Conservation (phyloP, 2,113 vertebrate genomes). For the Aldabrachelys gigantea region DNA sequence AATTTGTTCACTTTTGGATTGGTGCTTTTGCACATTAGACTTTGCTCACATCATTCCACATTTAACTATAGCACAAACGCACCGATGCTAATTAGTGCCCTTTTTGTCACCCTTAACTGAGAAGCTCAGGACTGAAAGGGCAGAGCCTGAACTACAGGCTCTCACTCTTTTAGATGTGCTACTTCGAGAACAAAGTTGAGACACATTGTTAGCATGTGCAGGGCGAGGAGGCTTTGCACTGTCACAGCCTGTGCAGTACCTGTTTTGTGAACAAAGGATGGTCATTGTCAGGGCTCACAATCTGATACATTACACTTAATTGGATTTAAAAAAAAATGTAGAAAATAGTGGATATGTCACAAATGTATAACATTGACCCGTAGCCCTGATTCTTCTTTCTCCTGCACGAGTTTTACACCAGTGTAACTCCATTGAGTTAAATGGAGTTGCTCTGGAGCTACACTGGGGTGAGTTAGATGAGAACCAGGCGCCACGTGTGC, state of each 20-base stretch:
- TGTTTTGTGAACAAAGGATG: not conserved
- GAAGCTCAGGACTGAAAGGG: not conserved
- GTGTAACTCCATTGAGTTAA: not conserved
- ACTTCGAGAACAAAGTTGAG: not conserved
- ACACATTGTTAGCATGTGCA: not conserved
- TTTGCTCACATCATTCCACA: not conserved
- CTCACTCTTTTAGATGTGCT: not conserved
- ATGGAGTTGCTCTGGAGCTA: not conserved
- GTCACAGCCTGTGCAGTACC: not conserved
- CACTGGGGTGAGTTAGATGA: accelerated
- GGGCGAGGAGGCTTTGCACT: not conserved
- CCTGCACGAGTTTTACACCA: not conserved
- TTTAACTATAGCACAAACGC: accelerated
- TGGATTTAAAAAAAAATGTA: not conserved
- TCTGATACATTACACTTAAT: not conserved
- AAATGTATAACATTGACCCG: not conserved
- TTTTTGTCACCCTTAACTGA: not conserved
- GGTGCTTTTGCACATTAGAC: not conserved
- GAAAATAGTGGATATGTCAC: not conserved
- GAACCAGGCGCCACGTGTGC: not conserved
- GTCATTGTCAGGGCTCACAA: not conserved
- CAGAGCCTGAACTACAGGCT: not conserved
- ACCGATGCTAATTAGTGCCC: accelerated
- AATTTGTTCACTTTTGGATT: not conserved
- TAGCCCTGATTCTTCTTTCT: not conserved